A percentile compares a stretch with the other conserved stretches of the same genome.
These are phyloP conservation scores for Gadus chalcogrammus DNA, from an alignment of 2,113 vertebrate species.

Conservation along the genomic window DNA sequence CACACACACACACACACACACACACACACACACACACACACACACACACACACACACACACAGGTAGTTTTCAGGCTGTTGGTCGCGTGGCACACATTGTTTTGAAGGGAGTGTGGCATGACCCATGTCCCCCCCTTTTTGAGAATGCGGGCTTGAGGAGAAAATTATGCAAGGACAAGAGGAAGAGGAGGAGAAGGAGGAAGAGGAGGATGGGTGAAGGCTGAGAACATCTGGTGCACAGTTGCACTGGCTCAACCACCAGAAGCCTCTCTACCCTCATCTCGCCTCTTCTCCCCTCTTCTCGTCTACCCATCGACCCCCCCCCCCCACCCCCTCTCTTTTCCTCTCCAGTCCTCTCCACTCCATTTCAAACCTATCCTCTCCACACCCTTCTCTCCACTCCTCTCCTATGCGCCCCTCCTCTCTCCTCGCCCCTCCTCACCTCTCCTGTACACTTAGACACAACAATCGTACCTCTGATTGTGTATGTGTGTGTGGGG, in stretches of 20 bases:
- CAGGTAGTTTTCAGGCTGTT: slow-evolving; percentile 25
- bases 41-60: too few relatives aligned
- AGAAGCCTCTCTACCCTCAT: slow-evolving; percentile 43
- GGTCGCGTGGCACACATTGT: slow-evolving; percentile 50
- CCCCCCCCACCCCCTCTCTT: not conserved
- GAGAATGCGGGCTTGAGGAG: slow-evolving; percentile 49
- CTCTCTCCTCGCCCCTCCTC: slow-evolving; percentile 39
- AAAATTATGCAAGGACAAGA: slow-evolving; percentile 10
- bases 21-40: too few relatives aligned
- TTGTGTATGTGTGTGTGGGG: slow-evolving; percentile 15
- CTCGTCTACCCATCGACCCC: not conserved
- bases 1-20: too few relatives aligned
- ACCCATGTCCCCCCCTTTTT: slow-evolving; percentile 48
- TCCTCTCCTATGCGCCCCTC: slow-evolving; percentile 8
- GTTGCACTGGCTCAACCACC: slow-evolving; percentile 64
- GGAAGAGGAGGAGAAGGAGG: slow-evolving; percentile 33
- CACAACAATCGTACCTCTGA: slow-evolving; percentile 61
- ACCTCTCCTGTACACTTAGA: slow-evolving; percentile 63
- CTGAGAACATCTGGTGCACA: slow-evolving; percentile 75
- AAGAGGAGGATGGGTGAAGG: slow-evolving; percentile 40
- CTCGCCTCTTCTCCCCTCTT: not conserved
- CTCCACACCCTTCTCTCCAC: not conserved
- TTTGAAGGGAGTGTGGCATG: slow-evolving; percentile 34
- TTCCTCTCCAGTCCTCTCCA: not conserved
- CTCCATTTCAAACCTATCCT: not conserved